Evolutionary conservation across 2,797 vertebrate genomes (phyloP), one percentile per base, ranked within the genome.

Genomic region (Dendrocincla fuliginosa): DNA sequence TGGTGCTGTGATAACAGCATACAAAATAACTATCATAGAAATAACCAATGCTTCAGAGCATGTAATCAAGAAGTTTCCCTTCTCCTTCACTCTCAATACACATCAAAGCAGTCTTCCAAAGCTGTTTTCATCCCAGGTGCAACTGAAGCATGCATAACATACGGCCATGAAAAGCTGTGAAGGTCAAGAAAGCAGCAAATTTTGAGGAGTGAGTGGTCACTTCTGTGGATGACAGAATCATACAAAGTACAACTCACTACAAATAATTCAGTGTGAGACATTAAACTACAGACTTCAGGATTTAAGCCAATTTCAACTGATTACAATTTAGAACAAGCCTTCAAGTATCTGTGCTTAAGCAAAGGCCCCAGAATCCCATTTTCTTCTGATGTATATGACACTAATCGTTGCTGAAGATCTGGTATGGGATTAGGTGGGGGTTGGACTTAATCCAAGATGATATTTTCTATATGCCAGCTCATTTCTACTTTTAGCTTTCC

Each of bases 271-370:
- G 32, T 68, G 53, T 39, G 56, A 70, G 60, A 80, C 11, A 3
- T 41, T 63, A 68, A 95, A 73, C 33, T 33, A 59, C 25, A 74
- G 25, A 18, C 41, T 47, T 70, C 79, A 56, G 56, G 33, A 74
- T 83, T 68, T 90, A 86, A 95, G 65, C 11, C 46, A 84, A 63
- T 95, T 94, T 90, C 57, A 71, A 53, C 77, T 49, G 11, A 81
- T 68, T 88, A 46, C 52, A 53, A 81, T 32, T 81, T 64, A 81
- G 41, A 90, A 81, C 49, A 86, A 93, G 25, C 33, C 33, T 90
- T 73, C 10, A 56, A 88, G 77, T 60, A 24, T 81, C 83, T 71
- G 44, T 75, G 64, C 41, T 81, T 47, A 61, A 90, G 32, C 73
- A 75, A 83, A 90, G 41, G 47, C 32, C 32, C 70, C 0, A 0